phyloP scores from a whole-genome alignment of 2,113 vertebrate genomes.

The Triplophysa siluroides region DNA sequence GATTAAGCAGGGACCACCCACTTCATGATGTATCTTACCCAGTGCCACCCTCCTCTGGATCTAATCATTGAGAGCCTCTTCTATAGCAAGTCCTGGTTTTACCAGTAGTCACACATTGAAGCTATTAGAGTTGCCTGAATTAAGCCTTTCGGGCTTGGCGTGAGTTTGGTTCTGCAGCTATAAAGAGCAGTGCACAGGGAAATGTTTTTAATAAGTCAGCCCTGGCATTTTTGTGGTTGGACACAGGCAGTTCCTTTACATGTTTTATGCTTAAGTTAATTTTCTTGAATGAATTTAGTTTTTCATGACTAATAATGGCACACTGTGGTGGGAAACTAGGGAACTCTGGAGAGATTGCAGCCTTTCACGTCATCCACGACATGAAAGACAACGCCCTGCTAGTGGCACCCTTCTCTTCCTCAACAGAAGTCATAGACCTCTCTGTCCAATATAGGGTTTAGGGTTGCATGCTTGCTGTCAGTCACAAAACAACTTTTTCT shows the following conservation, averaged over 20 bases:
- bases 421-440: background rate
- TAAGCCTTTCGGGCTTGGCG: constrained; percentile 71
- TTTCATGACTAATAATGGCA: constrained; percentile 68
- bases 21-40: constrained; percentile 20
- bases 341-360: constrained; percentile 52
- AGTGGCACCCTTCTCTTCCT: constrained; percentile 28
- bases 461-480: background rate
- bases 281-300: constrained; percentile 70
- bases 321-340: constrained; percentile 61
- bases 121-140: constrained; percentile 72
- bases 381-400: constrained; percentile 24
- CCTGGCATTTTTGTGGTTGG: constrained; percentile 73
- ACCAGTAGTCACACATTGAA: constrained; percentile 77
- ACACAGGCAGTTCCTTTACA: constrained; percentile 73
- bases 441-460: background rate
- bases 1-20: constrained; percentile 23
- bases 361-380: constrained; percentile 54
- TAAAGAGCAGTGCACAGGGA: constrained; percentile 62
- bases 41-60: constrained; percentile 38
- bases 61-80: constrained; percentile 37
- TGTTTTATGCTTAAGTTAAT: constrained; percentile 71
- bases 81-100: constrained; percentile 63
- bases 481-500: constrained; percentile 12
- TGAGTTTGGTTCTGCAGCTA: constrained; percentile 59
- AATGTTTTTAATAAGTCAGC: constrained; percentile 67